Conservation (phyloP, 1,140 invertebrate species). For the Caenorhabditis briggsae region DNA sequence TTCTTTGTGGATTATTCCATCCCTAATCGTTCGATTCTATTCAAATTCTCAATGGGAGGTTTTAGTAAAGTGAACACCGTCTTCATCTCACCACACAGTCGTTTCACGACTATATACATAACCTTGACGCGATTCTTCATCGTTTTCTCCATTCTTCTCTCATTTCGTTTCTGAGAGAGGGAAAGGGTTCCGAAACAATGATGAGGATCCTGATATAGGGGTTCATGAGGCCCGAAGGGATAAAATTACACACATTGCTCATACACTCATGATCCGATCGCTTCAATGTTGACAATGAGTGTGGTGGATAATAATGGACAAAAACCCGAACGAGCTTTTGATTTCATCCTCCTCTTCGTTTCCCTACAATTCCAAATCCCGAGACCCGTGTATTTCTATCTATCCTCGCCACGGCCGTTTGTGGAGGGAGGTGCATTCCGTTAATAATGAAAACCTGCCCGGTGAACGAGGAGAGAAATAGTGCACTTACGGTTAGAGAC, state of each 20-base stretch:
- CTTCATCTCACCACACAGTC: background rate
- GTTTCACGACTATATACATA: conserved; percentile 11
- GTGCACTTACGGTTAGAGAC: conserved; percentile 11
- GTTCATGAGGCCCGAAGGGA: background rate
- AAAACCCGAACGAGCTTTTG: conserved; percentile 32
- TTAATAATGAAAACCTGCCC: conserved; percentile 53
- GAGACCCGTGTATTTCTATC: too few relatives aligned
- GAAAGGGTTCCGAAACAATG: conserved; percentile 8
- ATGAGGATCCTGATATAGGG: conserved; percentile 41
- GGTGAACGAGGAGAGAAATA: conserved; percentile 11
- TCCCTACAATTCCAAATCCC: too few relatives aligned
- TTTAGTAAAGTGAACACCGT: conserved; percentile 49
- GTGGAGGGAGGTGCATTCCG: conserved; percentile 48
- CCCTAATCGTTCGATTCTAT: background rate
- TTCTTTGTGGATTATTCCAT: conserved; percentile 18
- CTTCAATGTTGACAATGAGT: conserved; percentile 44
- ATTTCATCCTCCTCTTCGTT: background rate
- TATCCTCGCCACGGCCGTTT: conserved; percentile 7
- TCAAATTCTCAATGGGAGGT: conserved; percentile 23
- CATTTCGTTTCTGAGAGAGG: background rate
- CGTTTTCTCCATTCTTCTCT: background rate
- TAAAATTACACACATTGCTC: conserved; percentile 29
- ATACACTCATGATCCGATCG: conserved; percentile 31
- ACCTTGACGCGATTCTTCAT: conserved; percentile 54
- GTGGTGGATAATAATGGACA: background rate